Percentiles rank a stretch among this genome's conserved stretches.
Evolutionary conservation across 2,797 vertebrate genomes (phyloP).

Genomic region (Parambassis ranga): DNA sequence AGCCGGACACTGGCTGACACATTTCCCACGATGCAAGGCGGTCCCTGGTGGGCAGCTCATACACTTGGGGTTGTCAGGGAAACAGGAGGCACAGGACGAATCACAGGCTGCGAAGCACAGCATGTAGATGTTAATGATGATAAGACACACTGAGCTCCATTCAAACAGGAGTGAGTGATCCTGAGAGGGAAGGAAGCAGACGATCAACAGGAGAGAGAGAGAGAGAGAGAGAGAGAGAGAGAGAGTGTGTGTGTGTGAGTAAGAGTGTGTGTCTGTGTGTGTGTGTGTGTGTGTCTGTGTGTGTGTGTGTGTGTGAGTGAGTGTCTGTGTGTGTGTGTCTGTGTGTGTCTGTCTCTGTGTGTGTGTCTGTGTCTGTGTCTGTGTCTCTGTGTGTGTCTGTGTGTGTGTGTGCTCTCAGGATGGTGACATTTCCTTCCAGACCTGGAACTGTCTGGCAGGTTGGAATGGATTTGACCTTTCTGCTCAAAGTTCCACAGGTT

Average conservation of each 20-base stretch:
- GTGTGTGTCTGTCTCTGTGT: too few species aligned
- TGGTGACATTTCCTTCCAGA: conserved; percentile 46
- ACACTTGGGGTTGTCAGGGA: conserved; percentile 80
- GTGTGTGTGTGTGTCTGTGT: too few species aligned
- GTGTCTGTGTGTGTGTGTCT: too few species aligned
- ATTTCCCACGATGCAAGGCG: conserved; percentile 82
- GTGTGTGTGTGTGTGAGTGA: too few species aligned
- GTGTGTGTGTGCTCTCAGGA: too few species aligned
- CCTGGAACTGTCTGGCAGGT: conserved; percentile 16
- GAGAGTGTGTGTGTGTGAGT: too few species aligned
- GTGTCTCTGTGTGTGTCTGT: too few species aligned
- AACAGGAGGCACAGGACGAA: conserved; percentile 85
- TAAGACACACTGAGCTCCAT: not conserved
- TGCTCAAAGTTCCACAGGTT: conserved; percentile 3
- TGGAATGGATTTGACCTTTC: conserved; percentile 50
- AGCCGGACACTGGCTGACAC: conserved; percentile 82
- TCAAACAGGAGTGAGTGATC: not conserved
- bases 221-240: too few species aligned
- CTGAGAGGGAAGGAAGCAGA: too few species aligned
- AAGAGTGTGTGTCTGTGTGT: too few species aligned
- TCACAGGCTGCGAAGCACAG: conserved; percentile 83
- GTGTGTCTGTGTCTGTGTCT: too few species aligned
- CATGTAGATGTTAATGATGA: conserved; percentile 7
- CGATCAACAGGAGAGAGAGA: too few species aligned
- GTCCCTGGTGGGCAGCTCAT: conserved; percentile 80